Evolutionary conservation across 2,888 invertebrate species (phyloP), one percentile per base, ranked within the genome.

Genomic region (Sturmia bella): DNA sequence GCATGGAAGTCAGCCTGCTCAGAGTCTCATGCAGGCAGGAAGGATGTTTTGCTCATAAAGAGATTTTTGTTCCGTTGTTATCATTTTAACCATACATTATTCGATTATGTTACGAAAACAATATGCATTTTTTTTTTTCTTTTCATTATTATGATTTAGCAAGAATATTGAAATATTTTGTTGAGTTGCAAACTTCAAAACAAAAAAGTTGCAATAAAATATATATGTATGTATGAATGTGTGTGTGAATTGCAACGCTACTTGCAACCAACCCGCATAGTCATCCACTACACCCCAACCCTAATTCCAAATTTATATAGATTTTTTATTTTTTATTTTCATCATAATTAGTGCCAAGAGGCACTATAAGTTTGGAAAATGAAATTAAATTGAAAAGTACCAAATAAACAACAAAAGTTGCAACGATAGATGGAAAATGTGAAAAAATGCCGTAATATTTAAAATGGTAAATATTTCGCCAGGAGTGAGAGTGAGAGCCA

Each of bases 11-110:
- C 21, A 15, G 37, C 54, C 56, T 41, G 45, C 27, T 69, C 68
- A 45, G 17, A 32, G 9, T 32, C 32, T 17, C 27, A 17, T 27
- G 32, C 27, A 7, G 32, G 11, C 6, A 37, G 56, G 27, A 24
- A 76, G 61, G 48, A 48, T 80, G 61, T 64, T 74, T 73, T 73
- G 73, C 43, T 54, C 27, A 48, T 69, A 37, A 74, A 64, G 54
- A 64, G 54, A 37, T 75, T 61, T 74, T 48, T 69, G 39, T 78
- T 72, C 27, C 24, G 59, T 68, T 80, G 72, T 76, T 80, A 80
- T 80, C 80, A 66, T 72, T 72, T 72, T 80, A 80, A 66, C 76
- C 80, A 80, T 68, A 72, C 56, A 76, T 76, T 80, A 80, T 80
- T 80, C 80, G 80, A 76, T 80, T 80, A 80, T 56, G 72, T 61